Conservation (phyloP, 2,113 vertebrate species). For the Phrynosoma blainvillii region DNA sequence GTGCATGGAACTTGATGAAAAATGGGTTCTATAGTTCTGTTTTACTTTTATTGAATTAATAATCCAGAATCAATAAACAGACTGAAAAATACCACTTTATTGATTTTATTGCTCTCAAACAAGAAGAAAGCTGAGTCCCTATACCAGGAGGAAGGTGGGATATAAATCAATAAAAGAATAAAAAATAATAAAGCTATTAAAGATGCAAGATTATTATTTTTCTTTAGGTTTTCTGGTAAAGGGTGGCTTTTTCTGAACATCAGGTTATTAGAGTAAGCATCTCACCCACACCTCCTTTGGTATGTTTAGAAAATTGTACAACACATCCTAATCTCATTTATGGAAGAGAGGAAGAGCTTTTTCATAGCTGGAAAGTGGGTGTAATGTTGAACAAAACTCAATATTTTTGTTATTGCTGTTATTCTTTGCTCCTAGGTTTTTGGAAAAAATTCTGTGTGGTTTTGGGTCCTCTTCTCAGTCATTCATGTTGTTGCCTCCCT, state of each 20-base stretch:
- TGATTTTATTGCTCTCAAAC: background rate
- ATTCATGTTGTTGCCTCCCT: conserved; percentile 79
- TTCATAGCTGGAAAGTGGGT: background rate
- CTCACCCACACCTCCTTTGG: background rate
- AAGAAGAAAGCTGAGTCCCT: background rate
- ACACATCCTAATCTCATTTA: background rate
- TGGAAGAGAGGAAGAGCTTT: background rate
- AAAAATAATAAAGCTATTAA: no score
- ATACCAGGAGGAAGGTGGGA: no score
- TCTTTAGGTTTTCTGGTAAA: no score
- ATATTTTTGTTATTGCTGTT: background rate
- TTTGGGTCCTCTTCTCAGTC: conserved; percentile 81
- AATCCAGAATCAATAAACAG: background rate
- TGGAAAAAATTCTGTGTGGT: conserved; percentile 81
- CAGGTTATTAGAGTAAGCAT: background rate
- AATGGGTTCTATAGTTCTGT: background rate
- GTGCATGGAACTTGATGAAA: background rate
- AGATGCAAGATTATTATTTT: background rate
- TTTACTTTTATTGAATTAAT: no score
- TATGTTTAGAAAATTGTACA: background rate
- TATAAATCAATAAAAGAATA: no score
- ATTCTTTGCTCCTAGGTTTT: conserved; percentile 73
- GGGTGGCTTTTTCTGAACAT: no score
- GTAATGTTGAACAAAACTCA: background rate
- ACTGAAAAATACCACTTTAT: background rate